Evolutionary conservation across 2,888 invertebrate genomes (phyloP), one percentile per base, ranked within the genome.

Genomic region (Ceramica pisi): DNA sequence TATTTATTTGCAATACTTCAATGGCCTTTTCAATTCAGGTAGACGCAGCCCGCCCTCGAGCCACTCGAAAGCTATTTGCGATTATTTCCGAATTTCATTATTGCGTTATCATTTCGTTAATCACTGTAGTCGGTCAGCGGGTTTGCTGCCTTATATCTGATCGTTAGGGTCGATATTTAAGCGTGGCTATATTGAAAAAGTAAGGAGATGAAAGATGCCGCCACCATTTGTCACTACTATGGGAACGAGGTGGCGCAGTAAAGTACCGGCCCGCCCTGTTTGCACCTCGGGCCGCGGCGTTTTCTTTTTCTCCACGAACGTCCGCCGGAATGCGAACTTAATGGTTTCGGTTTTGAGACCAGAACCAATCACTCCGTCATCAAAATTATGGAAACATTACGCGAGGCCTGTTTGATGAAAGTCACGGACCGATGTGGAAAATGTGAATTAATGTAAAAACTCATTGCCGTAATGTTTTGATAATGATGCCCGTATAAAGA

Each of bases 151-250:
- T 81, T 91, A 89, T 41, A 5, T 23, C 59, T 65, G 19, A 26
- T 48, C 4, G 44, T 61, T 90, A 91, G 79, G 82, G 91, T 89
- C 75, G 76, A 87, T 82, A 86, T 90, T 93, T 69, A 83, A 59
- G 67, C 86, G 87, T 46, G 64, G 64, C 44, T 67, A 74, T 72
- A 51, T 57, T 67, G 71, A 81, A 81, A 83, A 86, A 84, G 86
- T 78, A 84, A 91, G 88, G 92, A 94, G 94, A 95, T 95, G 93
- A 95, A 95, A 96, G 94, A 91, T 90, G 90, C 95, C 95, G 95
- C 93, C 86, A 91, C 92, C 95, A 95, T 95, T 95, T 95, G 95
- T 95, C 95, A 95, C 94, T 92, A 94, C 89, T 93, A 94, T 94
- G 85, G 92, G 92, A 93, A 94, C 92, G 93, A 94, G 94, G 92